Evolutionary conservation across 1,140 invertebrate species (phyloP).

Genomic region (Anadara kagoshimensis): DNA sequence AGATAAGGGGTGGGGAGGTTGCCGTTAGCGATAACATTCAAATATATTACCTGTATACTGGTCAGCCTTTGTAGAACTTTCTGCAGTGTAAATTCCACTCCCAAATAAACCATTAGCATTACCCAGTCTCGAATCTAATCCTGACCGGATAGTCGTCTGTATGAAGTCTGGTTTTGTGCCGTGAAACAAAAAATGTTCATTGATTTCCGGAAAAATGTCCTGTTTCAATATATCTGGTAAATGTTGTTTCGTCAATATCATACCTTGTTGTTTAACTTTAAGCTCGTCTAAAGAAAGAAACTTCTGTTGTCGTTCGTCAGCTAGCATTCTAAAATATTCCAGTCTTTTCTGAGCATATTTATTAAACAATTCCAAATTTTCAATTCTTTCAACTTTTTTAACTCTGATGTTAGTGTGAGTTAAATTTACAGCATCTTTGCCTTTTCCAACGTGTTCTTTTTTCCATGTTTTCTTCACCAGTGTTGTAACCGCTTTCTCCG

Average conservation of each 20-base stretch:
- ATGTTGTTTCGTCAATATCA: constrained; percentile 15
- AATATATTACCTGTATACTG: constrained; percentile 49
- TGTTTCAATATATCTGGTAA: neutral
- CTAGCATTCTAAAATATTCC: constrained; percentile 19
- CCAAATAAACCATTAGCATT: constrained; percentile 47
- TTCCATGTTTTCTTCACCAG: constrained; percentile 42
- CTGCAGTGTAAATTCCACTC: constrained; percentile 46
- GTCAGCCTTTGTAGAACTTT: constrained; percentile 54
- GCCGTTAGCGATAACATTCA: neutral
- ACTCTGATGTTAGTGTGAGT: constrained; percentile 29
- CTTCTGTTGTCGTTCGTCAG: neutral
- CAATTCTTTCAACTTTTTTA: constrained; percentile 41
- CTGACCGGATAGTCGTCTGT: constrained; percentile 30
- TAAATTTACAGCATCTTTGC: constrained; percentile 36
- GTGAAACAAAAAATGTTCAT: constrained; percentile 57
- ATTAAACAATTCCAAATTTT: constrained; percentile 36
- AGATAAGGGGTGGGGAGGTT: neutral
- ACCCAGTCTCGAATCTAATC: constrained; percentile 39
- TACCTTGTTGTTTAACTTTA: constrained; percentile 10
- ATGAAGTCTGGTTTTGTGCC: constrained; percentile 41
- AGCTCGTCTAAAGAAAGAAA: constrained; percentile 29
- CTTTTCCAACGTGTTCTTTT: constrained; percentile 27
- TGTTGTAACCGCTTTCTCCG: constrained; percentile 14
- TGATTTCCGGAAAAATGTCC: constrained; percentile 41
- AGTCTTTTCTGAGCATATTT: constrained; percentile 31